phyloP scores from a whole-genome alignment of 1,140 invertebrate species.

The Pseudoatta argentina region DNA sequence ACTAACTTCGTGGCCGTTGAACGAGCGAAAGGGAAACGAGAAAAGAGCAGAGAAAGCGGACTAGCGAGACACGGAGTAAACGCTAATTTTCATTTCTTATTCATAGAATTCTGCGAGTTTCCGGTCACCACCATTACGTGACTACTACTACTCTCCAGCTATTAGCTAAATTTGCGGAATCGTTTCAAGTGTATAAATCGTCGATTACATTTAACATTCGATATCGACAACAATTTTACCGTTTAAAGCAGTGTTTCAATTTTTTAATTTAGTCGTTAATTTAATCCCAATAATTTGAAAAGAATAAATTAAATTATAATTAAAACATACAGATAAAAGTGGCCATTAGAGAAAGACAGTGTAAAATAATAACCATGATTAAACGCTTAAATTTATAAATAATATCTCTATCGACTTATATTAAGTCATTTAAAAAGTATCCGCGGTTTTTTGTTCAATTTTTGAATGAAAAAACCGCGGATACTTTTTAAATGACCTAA shows the following conservation, averaged over 20 bases:
- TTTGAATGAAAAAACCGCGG: too few species aligned
- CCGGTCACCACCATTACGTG: constrained; percentile 2
- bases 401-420: neutral
- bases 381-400: neutral
- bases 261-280: neutral
- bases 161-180: constrained; percentile 38
- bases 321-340: neutral
- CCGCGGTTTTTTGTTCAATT: too few species aligned
- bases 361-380: neutral
- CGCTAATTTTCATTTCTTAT: constrained; percentile 70
- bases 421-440: too few species aligned
- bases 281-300: neutral
- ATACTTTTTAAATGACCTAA: too few species aligned
- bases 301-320: neutral
- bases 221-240: neutral
- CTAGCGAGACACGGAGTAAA: constrained; percentile 35
- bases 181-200: constrained; percentile 13
- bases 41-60: constrained; percentile 38
- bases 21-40: constrained; percentile 51
- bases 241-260: neutral
- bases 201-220: constrained; percentile 15
- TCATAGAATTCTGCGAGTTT: constrained; percentile 56
- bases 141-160: constrained; percentile 11
- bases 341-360: neutral
- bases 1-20: constrained; percentile 53